Percentiles rank a stretch among this genome's conserved stretches.
phyloP scores from a whole-genome alignment of 2,888 invertebrate species.

The Cheilosia pagana region DNA sequence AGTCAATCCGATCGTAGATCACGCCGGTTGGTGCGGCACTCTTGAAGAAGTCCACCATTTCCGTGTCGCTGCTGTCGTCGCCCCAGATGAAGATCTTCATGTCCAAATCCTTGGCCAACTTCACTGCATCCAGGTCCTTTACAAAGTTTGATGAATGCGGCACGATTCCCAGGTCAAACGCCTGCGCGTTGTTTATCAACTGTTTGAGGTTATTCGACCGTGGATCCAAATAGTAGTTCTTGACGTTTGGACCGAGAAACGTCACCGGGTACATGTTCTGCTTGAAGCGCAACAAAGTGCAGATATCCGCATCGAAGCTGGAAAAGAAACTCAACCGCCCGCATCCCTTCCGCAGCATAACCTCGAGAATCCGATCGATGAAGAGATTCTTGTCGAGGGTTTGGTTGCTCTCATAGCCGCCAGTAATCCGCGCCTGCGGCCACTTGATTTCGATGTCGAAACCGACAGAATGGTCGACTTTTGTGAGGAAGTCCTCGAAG shows the following conservation, averaged over 20 bases:
- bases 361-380: constrained; percentile 92
- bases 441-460: constrained; percentile 99
- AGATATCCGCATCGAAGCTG: constrained; percentile 98
- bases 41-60: constrained; percentile 92
- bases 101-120: constrained; percentile 88
- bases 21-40: constrained; percentile 95
- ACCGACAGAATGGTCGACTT: constrained; percentile 92
- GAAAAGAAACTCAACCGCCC: constrained; percentile 95
- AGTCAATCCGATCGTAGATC: constrained; percentile 95
- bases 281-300: constrained; percentile 95
- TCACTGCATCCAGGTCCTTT: constrained; percentile 89
- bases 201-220: constrained; percentile 91
- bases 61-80: constrained; percentile 94
- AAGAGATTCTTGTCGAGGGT: constrained; percentile 95
- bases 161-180: constrained; percentile 93
- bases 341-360: constrained; percentile 91
- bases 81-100: constrained; percentile 98
- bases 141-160: constrained; percentile 96
- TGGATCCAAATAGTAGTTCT: constrained; percentile 88
- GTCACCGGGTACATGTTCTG: constrained; percentile 98
- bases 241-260: constrained; percentile 88
- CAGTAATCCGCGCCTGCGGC: constrained; percentile 93
- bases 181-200: constrained; percentile 92
- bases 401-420: constrained; percentile 92
- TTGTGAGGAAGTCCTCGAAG: constrained; percentile 91